Base-by-base conservation (phyloP, 1,140 invertebrate genomes). In the Musca vetustissima region DNA sequence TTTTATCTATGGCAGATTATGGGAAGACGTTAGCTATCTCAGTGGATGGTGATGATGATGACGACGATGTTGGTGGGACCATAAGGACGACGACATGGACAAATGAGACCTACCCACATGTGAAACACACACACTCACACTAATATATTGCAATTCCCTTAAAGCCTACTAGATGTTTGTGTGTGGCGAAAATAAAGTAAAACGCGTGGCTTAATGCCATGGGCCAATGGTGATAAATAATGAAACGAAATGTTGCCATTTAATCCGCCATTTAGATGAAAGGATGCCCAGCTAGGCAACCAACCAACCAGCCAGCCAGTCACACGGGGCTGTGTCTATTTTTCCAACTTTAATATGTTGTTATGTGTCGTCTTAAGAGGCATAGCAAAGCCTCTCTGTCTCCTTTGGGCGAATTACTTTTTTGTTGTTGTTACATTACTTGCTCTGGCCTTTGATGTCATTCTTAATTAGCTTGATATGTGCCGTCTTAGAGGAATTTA, bases 71-170 rank as follows among this genome's bases (percentile, higher is more conserved):
- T 43, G 36, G 50, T 68, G 47, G 53, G 67, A 47, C 48, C 48
- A 66, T 19, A 28, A 53, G 28, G 14, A 49, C 32, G 61, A 49
- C 66, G 43, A 71, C 70, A 49, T 49, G 55, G 67, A 71, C 64
- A 68, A 68, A 71, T 68, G 66, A 68, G 70, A 68, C 67, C 70
- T 65, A 71, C 70, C 61, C 68, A 71, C 67, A 64, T 52, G 66
- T 47, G 15, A 55, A 55, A 25, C 28, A n/a, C 25, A 36, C 50
- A 19, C 17, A 53, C 50, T 17, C 22, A 21, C 7, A 8, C 28
- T 4, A 28, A 28, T 8, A 28, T 28, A 28, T 4, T 28, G 28
- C 28, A 28, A 28, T 3, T 28, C 28, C 17, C 50, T 53, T 53
- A 19, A n/a, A n/a, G n/a, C n/a, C n/a, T n/a, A n/a, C n/a, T n/a